phyloP scores from a whole-genome alignment of 2,888 invertebrate genomes.

The Apamea epomidion region DNA sequence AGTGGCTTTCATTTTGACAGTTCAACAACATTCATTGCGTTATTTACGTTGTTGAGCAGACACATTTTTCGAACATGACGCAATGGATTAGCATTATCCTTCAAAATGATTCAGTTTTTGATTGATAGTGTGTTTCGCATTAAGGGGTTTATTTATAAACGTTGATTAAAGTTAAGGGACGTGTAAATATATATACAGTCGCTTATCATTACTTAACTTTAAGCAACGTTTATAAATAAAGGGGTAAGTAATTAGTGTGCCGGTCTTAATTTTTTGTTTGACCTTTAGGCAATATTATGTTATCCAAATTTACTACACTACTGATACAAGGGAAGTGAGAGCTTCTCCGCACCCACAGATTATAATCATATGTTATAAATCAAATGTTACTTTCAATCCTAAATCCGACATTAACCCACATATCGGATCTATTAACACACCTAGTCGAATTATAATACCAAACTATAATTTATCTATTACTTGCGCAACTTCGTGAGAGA shows the following conservation, averaged over 20 bases:
- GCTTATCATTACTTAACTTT: neutral
- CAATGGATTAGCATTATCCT: too few species aligned
- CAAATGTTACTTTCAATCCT: neutral
- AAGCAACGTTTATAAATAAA: neutral
- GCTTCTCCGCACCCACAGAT: neutral
- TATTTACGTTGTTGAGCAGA: too few species aligned
- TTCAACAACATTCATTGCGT: too few species aligned
- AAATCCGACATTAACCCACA: slow-evolving; percentile 25
- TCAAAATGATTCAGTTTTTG: too few species aligned
- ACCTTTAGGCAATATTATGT: neutral
- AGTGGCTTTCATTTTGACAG: too few species aligned
- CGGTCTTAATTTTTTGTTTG: neutral
- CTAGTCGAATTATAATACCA: slow-evolving; percentile 32
- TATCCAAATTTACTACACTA: neutral
- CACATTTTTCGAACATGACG: too few species aligned
- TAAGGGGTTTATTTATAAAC: too few species aligned
- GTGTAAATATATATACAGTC: neutral
- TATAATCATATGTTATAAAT: slow-evolving; percentile 13
- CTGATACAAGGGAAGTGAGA: neutral
- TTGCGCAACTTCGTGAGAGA: slow-evolving; percentile 8
- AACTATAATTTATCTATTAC: slow-evolving; percentile 19
- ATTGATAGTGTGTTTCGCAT: too few species aligned
- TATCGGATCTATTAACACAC: slow-evolving; percentile 13
- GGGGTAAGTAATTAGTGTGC: neutral
- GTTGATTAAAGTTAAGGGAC: neutral